Conservation (phyloP, 2,113 vertebrate species). For the human (Homo sapiens) region DNA sequence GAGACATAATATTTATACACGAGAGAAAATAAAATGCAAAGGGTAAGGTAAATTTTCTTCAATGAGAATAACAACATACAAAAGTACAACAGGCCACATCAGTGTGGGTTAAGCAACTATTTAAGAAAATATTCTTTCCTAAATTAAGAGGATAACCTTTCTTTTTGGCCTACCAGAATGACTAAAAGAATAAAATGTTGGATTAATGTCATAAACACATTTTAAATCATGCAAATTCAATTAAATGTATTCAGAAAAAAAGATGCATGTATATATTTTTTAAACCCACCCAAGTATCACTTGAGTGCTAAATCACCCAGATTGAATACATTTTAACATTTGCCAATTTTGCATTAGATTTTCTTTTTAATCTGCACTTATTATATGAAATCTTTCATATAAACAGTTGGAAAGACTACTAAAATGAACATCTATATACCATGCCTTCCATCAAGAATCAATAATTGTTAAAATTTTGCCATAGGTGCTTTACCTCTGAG, state of each 20-base stretch:
- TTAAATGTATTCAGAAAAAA: background rate
- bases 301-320: background rate
- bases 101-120: background rate
- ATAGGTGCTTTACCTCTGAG: background rate
- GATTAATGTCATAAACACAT: background rate
- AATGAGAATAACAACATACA: background rate
- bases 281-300: background rate
- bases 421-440: background rate
- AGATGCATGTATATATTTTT: background rate
- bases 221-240: slow-evolving; percentile 36
- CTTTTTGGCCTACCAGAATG: background rate
- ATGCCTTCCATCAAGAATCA: background rate
- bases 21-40: background rate
- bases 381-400: background rate
- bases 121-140: background rate
- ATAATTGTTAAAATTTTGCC: background rate
- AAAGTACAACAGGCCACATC: background rate
- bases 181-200: background rate
- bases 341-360: background rate
- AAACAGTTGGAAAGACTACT: background rate
- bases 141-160: background rate
- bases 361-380: slow-evolving; percentile 13
- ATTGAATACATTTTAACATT: slow-evolving; percentile 13
- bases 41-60: background rate
- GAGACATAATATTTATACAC: background rate